Percentiles rank a stretch among this genome's conserved stretches.
phyloP scores from a whole-genome alignment of 2,797 vertebrate species.

The Monodelphis domestica region DNA sequence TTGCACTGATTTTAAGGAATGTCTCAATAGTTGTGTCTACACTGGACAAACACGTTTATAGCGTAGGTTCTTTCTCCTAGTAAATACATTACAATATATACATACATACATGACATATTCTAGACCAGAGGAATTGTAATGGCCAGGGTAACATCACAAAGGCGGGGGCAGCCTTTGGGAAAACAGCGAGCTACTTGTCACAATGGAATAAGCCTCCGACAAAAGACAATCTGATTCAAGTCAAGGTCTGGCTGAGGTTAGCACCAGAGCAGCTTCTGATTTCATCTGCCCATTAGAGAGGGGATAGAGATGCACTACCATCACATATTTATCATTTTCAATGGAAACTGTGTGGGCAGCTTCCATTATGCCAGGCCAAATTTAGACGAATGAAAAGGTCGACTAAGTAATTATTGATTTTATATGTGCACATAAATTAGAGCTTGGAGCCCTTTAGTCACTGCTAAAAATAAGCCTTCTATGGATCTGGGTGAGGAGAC shows the following conservation, averaged over 20 bases:
- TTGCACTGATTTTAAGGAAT: neutral
- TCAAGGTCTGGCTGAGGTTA: constrained; percentile 66
- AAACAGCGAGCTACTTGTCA: neutral
- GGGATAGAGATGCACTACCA: constrained; percentile 63
- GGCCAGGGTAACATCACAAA: too few relatives aligned
- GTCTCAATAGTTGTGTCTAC: neutral
- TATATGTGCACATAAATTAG: constrained; percentile 84
- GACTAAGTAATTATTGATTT: constrained; percentile 80
- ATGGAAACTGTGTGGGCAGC: constrained; percentile 77
- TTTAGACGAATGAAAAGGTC: constrained; percentile 83
- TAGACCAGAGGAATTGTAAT: neutral
- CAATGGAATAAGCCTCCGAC: constrained; percentile 8
- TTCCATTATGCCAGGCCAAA: constrained; percentile 81
- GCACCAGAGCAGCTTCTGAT: constrained; percentile 50
- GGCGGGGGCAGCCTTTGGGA: constrained; percentile 29
- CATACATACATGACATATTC: too few relatives aligned
- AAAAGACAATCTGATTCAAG: constrained; percentile 36
- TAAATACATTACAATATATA: too few relatives aligned
- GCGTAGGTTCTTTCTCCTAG: neutral
- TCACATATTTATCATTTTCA: constrained; percentile 81
- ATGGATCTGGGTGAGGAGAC: constrained; percentile 74
- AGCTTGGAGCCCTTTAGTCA: constrained; percentile 72
- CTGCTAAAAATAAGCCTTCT: constrained; percentile 79
- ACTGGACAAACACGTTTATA: neutral
- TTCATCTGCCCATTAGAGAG: constrained; percentile 67